Conservation (phyloP, 1,140 invertebrate species). For the Cydia strobilella region DNA sequence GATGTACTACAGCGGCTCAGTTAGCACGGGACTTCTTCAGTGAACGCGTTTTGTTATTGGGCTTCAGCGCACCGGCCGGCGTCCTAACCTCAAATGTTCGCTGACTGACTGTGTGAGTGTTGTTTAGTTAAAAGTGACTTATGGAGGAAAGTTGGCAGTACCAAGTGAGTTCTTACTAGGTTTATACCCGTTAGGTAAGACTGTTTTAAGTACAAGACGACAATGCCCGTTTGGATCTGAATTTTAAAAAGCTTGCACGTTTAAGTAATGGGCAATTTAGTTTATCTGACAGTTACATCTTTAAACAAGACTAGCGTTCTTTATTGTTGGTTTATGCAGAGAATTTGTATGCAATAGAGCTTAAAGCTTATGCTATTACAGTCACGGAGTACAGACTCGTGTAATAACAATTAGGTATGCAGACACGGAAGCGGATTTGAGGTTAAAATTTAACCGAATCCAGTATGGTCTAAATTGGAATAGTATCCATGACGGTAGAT, state of each 20-base stretch:
- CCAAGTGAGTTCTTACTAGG: slow-evolving; percentile 51
- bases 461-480: slow-evolving; percentile 2
- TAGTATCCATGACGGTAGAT: neutral
- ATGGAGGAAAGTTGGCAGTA: slow-evolving; percentile 52
- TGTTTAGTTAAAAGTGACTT: slow-evolving; percentile 65
- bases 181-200: slow-evolving; percentile 44
- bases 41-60: slow-evolving; percentile 7
- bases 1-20: neutral
- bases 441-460: neutral
- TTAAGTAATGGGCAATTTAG: slow-evolving; percentile 64
- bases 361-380: slow-evolving; percentile 32
- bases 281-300: slow-evolving; percentile 66
- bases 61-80: slow-evolving; percentile 42
- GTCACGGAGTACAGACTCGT: neutral
- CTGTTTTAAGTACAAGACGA: slow-evolving; percentile 8
- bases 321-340: slow-evolving; percentile 60
- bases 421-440: slow-evolving; percentile 5
- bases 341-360: slow-evolving; percentile 35
- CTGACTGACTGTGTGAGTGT: slow-evolving; percentile 66
- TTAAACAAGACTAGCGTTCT: slow-evolving; percentile 48
- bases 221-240: neutral
- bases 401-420: slow-evolving; percentile 1
- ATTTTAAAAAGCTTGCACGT: slow-evolving; percentile 41
- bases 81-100: slow-evolving; percentile 56
- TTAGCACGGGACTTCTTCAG: neutral